phyloP scores from a whole-genome alignment of 2,113 vertebrate species.

The Vulpes ferrilata region DNA sequence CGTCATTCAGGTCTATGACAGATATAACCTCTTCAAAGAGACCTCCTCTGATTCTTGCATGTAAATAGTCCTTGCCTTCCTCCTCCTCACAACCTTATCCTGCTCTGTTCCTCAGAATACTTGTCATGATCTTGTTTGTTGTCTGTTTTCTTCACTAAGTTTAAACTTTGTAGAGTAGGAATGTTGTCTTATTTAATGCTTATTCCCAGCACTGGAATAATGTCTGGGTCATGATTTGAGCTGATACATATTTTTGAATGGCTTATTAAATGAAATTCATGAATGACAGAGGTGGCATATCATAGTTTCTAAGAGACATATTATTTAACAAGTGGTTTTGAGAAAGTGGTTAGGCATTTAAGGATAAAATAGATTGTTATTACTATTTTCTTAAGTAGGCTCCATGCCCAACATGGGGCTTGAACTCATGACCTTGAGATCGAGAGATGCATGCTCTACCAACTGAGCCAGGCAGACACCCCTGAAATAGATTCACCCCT shows the following conservation, averaged over 20 bases:
- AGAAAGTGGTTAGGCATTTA: neutral
- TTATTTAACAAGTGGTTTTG: neutral
- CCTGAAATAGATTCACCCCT: neutral
- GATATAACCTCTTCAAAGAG: neutral
- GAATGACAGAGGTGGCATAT: neutral
- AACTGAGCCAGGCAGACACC: neutral
- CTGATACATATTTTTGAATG: conserved; percentile 17
- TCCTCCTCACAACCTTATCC: neutral
- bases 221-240: conserved; percentile 10
- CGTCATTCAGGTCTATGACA: neutral
- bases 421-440: neutral
- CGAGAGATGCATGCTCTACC: neutral
- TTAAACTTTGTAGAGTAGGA: neutral
- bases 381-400: neutral
- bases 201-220: conserved; percentile 3
- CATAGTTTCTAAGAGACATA: conserved; percentile 43
- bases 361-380: conserved; percentile 11
- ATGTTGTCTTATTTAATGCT: neutral
- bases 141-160: conserved; percentile 16
- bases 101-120: neutral
- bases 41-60: neutral
- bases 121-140: neutral
- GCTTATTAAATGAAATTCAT: neutral
- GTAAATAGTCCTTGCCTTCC: neutral
- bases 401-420: neutral